Base-by-base conservation (phyloP, 2,113 vertebrate species). In the Nettapus auritus region DNA sequence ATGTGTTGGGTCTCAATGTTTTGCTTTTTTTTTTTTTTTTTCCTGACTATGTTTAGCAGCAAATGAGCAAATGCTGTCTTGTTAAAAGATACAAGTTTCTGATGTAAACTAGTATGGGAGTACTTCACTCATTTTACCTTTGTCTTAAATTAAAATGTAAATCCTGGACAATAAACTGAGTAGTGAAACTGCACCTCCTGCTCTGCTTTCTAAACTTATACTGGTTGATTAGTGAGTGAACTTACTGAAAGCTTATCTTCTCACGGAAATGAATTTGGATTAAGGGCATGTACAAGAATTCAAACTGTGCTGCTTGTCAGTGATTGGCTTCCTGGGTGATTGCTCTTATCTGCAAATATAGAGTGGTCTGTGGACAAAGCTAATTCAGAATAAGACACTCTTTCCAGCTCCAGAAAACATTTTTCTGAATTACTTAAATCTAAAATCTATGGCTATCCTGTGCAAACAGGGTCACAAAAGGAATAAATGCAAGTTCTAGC, bases 231-330 rank as follows among this genome's bases (percentile, higher is more conserved):
- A 91, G 82, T 56, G 60, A 91, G 82, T 56, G 60, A 94, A 83
- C 46, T 53, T 84, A 36, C 23, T 48, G 79, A 82, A 94, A 83
- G n/a, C 68, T 93, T 96, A 96, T 96, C 92, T 95, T 36, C 56
- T 83, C 80, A 75, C 7, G 15, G 64, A 94, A 92, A 31, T 78
- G 71, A 90, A 86, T 94, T 90, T 97, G 86, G 56, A 94, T 94
- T 90, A 77, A 78, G 90, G 90, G 94, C 42, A 82, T 93, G 82
- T 88, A 19, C 31, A 86, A 55, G 46, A 89, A 84, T 88, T 94
- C 77, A 56, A 88, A 93, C 26, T 78, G 57, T 56, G 50, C 19
- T 83, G 31, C 80, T 83, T 66, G 68, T 75, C 46, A 34, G 8
- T 82, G 74, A 48, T 26, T 80, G 73, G 50, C 33, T 83, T 86